Evolutionary conservation across 2,888 invertebrate genomes (phyloP).

Genomic region (Pollenia griseotomentosa): DNA sequence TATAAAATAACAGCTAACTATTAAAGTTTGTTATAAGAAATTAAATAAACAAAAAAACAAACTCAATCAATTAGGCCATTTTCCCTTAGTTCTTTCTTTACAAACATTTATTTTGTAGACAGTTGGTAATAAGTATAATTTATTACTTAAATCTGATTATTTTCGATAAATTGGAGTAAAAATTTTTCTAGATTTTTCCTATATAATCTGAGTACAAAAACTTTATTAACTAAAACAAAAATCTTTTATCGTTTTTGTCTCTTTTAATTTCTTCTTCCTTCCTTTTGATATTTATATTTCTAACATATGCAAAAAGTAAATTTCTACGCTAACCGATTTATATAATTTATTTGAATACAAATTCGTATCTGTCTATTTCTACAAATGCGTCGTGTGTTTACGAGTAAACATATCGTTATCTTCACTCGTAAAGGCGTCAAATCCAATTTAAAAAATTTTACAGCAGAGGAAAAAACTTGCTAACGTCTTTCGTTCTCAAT

Average conservation of each 20-base stretch:
- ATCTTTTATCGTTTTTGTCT: background rate
- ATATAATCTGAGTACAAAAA: slow-evolving; percentile 28
- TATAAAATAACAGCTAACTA: background rate
- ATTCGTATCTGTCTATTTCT: slow-evolving; percentile 37
- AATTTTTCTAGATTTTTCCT: slow-evolving; percentile 19
- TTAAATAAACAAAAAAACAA: slow-evolving; percentile 23
- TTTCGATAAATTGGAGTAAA: slow-evolving; percentile 31
- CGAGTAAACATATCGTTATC: slow-evolving; percentile 17
- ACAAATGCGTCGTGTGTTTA: slow-evolving; percentile 10
- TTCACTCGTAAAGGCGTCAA: too few species aligned
- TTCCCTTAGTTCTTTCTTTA: background rate
- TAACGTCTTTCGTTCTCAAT: too few species aligned
- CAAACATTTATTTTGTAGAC: too few species aligned
- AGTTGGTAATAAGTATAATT: slow-evolving; percentile 29
- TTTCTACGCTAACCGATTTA: background rate
- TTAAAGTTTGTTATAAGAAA: background rate
- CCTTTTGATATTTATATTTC: background rate
- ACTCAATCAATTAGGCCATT: slow-evolving; percentile 36
- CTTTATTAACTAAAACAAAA: background rate
- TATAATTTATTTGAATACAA: slow-evolving; percentile 53
- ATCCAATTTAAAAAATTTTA: too few species aligned
- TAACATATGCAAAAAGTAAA: background rate
- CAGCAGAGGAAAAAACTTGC: too few species aligned
- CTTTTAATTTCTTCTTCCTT: background rate
- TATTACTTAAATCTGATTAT: slow-evolving; percentile 54